Evolutionary conservation across 2,888 invertebrate species (phyloP), one percentile per base, ranked within the genome.

Genomic region (Entomobrya proxima): DNA sequence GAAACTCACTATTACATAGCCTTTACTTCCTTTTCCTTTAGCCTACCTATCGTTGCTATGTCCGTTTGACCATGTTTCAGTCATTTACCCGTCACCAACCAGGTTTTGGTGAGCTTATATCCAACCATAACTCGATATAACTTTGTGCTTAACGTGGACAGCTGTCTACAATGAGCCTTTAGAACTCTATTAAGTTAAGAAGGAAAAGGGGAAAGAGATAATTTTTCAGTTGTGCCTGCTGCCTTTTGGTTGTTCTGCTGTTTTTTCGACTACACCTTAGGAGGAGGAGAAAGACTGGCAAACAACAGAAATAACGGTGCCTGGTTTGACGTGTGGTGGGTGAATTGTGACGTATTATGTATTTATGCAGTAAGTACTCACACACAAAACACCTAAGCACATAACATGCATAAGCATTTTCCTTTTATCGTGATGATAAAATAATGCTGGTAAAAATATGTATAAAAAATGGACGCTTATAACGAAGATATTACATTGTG

Each of bases 251-350:
- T 27, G 55, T 55, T n/a, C 7, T 55, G 55, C 27, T 30, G 58
- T 58, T 52, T 50, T 30, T 52, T 32, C 47, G 35, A 75, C 44
- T 35, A 64, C n/a, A 44, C 6, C 44, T 15, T 3, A 13, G n/a
- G 44, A 4, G 32, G 55, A 35, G 21, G 18, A 5, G 58, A 44
- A 27, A 30, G 15, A 35, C 64, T 35, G 5, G 64, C 18, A 58
- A 18, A 11, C 35, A 64, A 64, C 64, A 35, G 35, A 74, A 78
- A 67, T 79, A 79, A 79, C 79, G 79, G 79, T 44, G 37, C 35
- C 52, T 79, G 69, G 52, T 61, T 32, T 79, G 69, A 69, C 44
- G 69, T 69, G 69, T 44, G 44, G 69, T 69, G 40, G 69, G 40
- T 64, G 64, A 64, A 64, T 64, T 64, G 35, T 64, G 35, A 64